Base-by-base conservation (phyloP, 2,113 vertebrate genomes). In the Neodon shergylaensis region DNA sequence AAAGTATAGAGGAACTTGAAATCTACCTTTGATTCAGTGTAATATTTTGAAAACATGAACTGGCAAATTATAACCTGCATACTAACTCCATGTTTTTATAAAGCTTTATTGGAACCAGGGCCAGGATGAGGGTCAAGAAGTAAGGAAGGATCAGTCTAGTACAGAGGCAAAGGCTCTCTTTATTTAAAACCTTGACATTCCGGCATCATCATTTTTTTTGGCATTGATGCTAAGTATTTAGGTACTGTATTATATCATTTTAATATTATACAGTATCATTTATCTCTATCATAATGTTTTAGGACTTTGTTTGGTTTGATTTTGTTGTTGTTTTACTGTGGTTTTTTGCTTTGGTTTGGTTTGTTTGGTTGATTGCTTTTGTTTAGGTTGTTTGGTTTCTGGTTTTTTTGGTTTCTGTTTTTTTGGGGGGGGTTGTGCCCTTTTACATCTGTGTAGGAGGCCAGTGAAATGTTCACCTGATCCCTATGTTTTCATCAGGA, bases 121-220 rank as follows among this genome's bases (percentile, higher is more conserved):
- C 73, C n/a, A 21, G n/a, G n/a, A 93, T 19, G 44, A n/a, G 52
- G 61, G 28, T 81, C 78, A 31, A 88, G n/a, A 3, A 39, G 3
- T 36, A 10, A 92, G 70, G 47, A 78, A 81, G 70, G 28, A 12
- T 65, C 22, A 14, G 63, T 2, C 7, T 74, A 74, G n/a, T 76
- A 8, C n/a, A 91, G 26, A 4, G 13, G 63, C 0, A 4, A 14
- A 73, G 7, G 7, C 16, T 89, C 19, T 72, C 77, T 90, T 90
- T 72, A 87, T 92, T 96, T 61, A 84, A 90, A 90, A 52, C 89
- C 24, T 92, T 95, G 54, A 72, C 68, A 65, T 95, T 90, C 33
- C 44, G 24, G 58, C 19, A 44, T 88, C 16, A 7, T 74, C 2
- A 26, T 61, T 36, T 68, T 83, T 86, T 88, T 87, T 87, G 87